Base-by-base conservation (phyloP, 53 echinoderm and acorn worm species). In the Patiria pectinifera region DNA sequence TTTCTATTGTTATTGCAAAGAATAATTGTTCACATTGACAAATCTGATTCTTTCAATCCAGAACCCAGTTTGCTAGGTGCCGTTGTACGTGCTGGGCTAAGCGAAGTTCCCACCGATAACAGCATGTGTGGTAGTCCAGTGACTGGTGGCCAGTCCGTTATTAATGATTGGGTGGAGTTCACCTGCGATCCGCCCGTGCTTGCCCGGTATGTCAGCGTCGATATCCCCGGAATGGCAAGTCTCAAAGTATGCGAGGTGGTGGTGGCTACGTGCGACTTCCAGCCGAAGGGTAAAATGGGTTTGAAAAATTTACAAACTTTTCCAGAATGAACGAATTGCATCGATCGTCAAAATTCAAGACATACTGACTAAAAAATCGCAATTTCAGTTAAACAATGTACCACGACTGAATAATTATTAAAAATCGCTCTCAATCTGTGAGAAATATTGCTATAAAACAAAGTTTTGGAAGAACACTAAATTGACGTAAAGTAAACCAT, bases 171-270 rank as follows among this genome's bases (percentile, higher is more conserved):
- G 83, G 53, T 83, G 5, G 60, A 83, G 84, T 76, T 87, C 60
- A 24, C 76, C 26, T 77, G 76, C 25, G 25, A 87, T 58, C 71
- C 78, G 60, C 76, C 87, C 35, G 87, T 87, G 7, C 71, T 77
- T 77, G 77, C 87, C 48, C 76, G 87, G 16, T 87, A 77, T 60
- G 78, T 87, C 16, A 87, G 87, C 11, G 61, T 87, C 26, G 26
- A 87, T 35, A 77, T 78, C 26, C 59, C 45, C 22, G 45, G 84
- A 84, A 62, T 11, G 7, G 45, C 43, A 0, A 43, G n/a, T 1
- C 84, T 84, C 10, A 43, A n/a, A 26, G 63, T 84, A 8, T 84
- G 84, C 19, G 66, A 84, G 22, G 84, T 84, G 10, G 3, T 35
- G 13, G 62, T 66, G 44, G 14, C 19, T 11, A 7, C 84, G 2